These are phyloP conservation scores for Phylloscopus whistleri DNA, from an alignment of 2,113 vertebrate species.

Conservation along the genomic window DNA sequence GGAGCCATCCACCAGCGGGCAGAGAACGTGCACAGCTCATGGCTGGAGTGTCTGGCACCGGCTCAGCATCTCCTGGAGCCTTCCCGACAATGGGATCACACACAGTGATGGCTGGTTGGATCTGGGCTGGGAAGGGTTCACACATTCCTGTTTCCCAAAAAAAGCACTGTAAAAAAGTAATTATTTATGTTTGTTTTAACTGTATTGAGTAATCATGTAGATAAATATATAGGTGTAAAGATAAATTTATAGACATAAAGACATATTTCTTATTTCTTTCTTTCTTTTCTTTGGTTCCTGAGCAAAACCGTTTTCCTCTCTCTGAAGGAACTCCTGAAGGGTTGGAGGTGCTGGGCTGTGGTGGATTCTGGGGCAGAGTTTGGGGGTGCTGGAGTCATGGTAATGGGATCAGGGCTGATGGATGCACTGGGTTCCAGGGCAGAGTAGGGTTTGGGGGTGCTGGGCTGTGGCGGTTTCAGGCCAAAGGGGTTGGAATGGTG, in stretches of 20 bases:
- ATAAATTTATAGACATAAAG: too few relatives aligned
- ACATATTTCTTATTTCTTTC: background rate
- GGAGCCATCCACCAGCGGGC: accelerated
- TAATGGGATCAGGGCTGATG: background rate
- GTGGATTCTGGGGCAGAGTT: background rate
- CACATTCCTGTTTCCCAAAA: accelerated
- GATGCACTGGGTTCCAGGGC: background rate
- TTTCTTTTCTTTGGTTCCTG: background rate
- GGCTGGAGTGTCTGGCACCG: accelerated
- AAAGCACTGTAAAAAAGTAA: accelerated
- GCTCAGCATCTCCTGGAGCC: accelerated
- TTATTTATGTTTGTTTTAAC: background rate
- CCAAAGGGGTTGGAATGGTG: background rate
- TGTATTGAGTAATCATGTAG: background rate
- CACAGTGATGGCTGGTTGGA: accelerated
- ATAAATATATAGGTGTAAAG: background rate
- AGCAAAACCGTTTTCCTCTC: accelerated
- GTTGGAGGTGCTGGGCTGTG: background rate
- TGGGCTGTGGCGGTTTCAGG: background rate
- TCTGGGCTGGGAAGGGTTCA: background rate
- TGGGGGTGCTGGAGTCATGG: background rate
- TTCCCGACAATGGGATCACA: accelerated
- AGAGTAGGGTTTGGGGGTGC: background rate
- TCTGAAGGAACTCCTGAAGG: background rate
- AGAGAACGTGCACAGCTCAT: background rate